These are phyloP conservation scores for Myodes glareolus DNA, from an alignment of 2,113 vertebrate species.

Conservation along the genomic window DNA sequence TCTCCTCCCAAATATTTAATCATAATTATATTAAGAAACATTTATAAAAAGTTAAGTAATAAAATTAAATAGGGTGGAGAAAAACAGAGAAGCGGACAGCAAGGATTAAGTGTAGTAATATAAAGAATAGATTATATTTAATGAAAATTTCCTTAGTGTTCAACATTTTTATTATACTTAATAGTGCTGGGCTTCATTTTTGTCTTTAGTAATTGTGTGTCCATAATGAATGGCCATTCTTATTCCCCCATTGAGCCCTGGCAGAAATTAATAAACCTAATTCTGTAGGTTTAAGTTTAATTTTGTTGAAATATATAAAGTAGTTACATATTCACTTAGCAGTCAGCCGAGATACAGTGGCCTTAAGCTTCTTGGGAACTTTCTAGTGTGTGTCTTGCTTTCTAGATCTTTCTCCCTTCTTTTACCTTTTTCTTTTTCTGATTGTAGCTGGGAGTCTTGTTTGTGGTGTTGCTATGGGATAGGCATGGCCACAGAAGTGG, in stretches of 20 bases:
- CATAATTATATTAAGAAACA: constrained; percentile 91
- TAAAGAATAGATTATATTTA: constrained; percentile 92
- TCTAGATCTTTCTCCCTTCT: constrained; percentile 66
- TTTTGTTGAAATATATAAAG: constrained; percentile 93
- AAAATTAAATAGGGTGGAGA: constrained; percentile 89
- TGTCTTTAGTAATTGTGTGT: constrained; percentile 91
- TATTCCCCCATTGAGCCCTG: constrained; percentile 91
- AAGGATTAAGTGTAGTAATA: constrained; percentile 92
- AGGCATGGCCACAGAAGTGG: constrained; percentile 67
- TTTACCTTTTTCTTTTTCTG: neutral
- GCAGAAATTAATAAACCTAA: constrained; percentile 94
- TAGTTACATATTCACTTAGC: constrained; percentile 91
- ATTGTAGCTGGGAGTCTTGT: constrained; percentile 64
- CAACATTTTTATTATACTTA: constrained; percentile 93
- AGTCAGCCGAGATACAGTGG: constrained; percentile 84
- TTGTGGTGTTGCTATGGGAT: constrained; percentile 73
- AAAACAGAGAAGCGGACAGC: constrained; percentile 86
- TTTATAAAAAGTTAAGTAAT: constrained; percentile 90
- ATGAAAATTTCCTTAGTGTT: constrained; percentile 92
- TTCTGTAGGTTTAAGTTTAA: constrained; percentile 93
- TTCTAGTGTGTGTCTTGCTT: constrained; percentile 82
- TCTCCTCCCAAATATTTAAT: constrained; percentile 88
- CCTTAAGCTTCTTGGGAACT: constrained; percentile 85
- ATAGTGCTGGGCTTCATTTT: constrained; percentile 91
- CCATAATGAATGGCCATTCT: constrained; percentile 90